phyloP scores from a whole-genome alignment of 2,797 vertebrate species.

The Poecilia velifera region DNA sequence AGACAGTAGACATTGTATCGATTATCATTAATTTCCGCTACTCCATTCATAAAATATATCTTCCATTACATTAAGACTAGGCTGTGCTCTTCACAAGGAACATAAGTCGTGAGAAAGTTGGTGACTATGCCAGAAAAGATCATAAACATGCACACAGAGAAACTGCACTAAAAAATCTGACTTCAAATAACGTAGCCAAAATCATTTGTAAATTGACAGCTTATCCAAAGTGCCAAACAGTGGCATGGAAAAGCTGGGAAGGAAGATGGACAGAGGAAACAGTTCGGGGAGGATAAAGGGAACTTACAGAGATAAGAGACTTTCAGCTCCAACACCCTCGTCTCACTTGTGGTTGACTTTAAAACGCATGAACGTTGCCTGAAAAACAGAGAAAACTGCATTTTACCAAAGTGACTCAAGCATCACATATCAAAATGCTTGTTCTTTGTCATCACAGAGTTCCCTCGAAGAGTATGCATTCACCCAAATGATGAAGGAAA shows the following conservation, averaged over 20 bases:
- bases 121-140: not conserved
- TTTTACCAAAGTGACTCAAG: not conserved
- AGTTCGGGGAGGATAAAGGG: not conserved
- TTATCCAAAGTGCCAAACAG: slow-evolving; percentile 22
- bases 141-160: slow-evolving; percentile 8
- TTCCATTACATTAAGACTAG: not conserved
- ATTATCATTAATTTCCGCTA: not conserved
- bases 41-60: not conserved
- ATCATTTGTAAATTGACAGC: not conserved
- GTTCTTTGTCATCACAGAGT: not conserved
- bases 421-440: not conserved
- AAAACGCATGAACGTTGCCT: slow-evolving; percentile 94
- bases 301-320: slow-evolving; percentile 89
- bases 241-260: not conserved
- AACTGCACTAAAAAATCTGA: not conserved
- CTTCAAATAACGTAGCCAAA: not conserved
- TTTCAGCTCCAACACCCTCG: slow-evolving; percentile 87
- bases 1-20: not conserved
- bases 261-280: not conserved
- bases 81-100: not conserved
- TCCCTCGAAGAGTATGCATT: not conserved
- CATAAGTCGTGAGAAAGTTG: not conserved
- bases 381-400: slow-evolving; percentile 56
- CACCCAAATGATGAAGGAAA: not conserved
- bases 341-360: slow-evolving; percentile 86